Evolutionary conservation across 2,888 invertebrate species (phyloP), one percentile per base, ranked within the genome.

Genomic region (Fragum fragum): DNA sequence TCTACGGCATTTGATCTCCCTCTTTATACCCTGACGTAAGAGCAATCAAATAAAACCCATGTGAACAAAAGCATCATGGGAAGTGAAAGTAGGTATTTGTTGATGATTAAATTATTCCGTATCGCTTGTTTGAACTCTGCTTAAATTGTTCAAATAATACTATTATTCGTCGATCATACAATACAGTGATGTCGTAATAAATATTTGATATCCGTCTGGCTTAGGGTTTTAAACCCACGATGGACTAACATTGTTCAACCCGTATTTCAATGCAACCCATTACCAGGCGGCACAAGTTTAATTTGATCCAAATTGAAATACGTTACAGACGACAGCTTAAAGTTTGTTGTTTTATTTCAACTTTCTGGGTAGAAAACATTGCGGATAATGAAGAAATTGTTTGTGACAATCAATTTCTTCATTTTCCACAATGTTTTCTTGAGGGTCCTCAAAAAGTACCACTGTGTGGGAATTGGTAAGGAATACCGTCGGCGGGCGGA

Each of bases 101-200:
- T 29, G 28, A 61, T 66, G 23, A 42, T 66, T 66, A 39, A 66
- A 66, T 42, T 66, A 66, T 66, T 66, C 66, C 66, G 26, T 66
- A 42, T 66, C 66, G 66, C 14, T 42, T 66, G 66, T 66, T 66
- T 66, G 66, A 66, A 66, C 66, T 66, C 36, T 66, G 42, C 42
- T 66, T 66, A 42, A 66, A 66, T 66, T 42, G 42, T 66, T 14
- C 66, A 66, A 66, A 66, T 63, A 63, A 39, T 36, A 23, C 42
- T 16, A 14, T 26, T 66, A 66, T 39, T 66, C 66, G 42, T 23
- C 9, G 42, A 66, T 66, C 21, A 42, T 36, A 26, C 39, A 66
- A 39, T 42, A 16, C 36, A 39, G 21, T 42, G 21, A 42, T 61
- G 29, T 18, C 66, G 42, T 66, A 66, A 66, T 26, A 21, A 9